These are phyloP conservation scores for Tetranychus piercei DNA, from an alignment of 2,888 invertebrate species.

Conservation along the genomic window DNA sequence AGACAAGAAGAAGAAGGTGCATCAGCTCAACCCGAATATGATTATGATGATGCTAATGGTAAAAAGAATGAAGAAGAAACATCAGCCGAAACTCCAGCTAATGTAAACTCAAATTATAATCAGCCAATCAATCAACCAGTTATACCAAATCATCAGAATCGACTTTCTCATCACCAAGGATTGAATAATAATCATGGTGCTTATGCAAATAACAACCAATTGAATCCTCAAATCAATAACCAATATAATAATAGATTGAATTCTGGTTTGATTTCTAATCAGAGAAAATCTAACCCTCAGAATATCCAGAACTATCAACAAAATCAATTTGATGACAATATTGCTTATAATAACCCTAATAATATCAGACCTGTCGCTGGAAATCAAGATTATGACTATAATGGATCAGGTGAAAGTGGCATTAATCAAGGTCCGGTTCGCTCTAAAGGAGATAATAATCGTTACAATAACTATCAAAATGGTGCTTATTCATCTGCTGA, in stretches of 20 bases:
- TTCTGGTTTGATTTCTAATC: too few species aligned
- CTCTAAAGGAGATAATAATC: not conserved
- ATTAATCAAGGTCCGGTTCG: too few species aligned
- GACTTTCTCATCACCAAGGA: not conserved
- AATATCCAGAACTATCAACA: not conserved
- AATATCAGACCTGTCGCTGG: not conserved
- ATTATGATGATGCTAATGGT: not conserved
- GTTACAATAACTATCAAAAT: not conserved
- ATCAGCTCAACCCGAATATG: constrained; percentile 6
- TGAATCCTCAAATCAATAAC: not conserved
- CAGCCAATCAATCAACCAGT: not conserved
- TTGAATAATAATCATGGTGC: not conserved
- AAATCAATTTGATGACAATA: not conserved
- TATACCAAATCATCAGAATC: not conserved
- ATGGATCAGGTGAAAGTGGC: not conserved
- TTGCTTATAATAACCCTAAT: not conserved
- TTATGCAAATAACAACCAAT: not conserved
- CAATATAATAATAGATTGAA: too few species aligned
- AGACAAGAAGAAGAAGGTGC: not conserved
- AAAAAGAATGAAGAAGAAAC: not conserved
- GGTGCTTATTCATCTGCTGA: not conserved
- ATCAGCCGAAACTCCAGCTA: not conserved
- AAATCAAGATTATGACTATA: not conserved
- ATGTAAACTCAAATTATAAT: not conserved
- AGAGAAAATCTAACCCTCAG: not conserved